Conservation (phyloP, 2,888 invertebrate genomes). For the Smittia sp. region DNA sequence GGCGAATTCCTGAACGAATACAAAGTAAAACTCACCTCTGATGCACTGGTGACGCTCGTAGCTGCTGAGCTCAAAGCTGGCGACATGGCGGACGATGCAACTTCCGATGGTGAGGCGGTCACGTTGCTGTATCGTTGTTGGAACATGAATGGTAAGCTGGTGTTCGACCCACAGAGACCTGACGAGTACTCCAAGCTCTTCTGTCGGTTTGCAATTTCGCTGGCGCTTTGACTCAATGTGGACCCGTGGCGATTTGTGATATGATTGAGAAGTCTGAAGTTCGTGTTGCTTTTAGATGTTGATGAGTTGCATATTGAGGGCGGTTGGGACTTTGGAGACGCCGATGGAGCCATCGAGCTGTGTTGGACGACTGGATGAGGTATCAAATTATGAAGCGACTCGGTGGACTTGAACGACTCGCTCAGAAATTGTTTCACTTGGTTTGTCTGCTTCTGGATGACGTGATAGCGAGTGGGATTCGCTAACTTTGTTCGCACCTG, state of each 20-base stretch:
- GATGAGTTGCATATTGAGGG: constrained; percentile 25
- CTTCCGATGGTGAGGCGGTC: constrained; percentile 53
- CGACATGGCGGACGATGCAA: constrained; percentile 60
- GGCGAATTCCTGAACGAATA: too few relatives aligned
- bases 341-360: background rate
- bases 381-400: constrained; percentile 34
- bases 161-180: background rate
- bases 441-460: constrained; percentile 85
- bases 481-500: constrained; percentile 84
- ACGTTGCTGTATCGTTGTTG: constrained; percentile 18
- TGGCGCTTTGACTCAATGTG: constrained; percentile 14
- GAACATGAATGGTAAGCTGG: constrained; percentile 30
- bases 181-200: constrained; percentile 28
- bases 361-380: constrained; percentile 29
- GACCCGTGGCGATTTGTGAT: background rate
- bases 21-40: constrained; percentile 72
- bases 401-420: constrained; percentile 69
- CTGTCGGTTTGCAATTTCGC: background rate
- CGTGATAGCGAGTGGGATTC: constrained; percentile 90
- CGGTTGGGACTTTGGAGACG: constrained; percentile 30
- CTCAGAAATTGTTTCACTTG: constrained; percentile 85
- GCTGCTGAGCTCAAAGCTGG: constrained; percentile 74
- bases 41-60: constrained; percentile 66
- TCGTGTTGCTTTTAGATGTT: background rate
- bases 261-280: constrained; percentile 25